Conservation (phyloP, 2,113 vertebrate species). For the Nannospalax galili region DNA sequence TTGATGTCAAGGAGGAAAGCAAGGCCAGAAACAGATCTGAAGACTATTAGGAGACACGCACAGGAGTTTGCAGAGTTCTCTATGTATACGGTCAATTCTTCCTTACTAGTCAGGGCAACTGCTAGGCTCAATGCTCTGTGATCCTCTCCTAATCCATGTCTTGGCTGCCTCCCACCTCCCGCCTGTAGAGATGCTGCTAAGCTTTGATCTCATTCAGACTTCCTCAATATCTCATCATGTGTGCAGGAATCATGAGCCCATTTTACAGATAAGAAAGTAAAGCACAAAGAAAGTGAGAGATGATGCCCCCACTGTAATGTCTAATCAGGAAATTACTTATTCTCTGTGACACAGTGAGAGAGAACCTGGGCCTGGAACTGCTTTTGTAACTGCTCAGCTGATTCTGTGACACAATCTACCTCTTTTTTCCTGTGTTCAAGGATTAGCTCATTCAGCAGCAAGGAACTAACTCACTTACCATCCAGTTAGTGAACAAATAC, state of each 20-base stretch:
- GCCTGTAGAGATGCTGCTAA: neutral
- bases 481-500: neutral
- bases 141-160: neutral
- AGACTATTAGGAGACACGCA: neutral
- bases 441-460: neutral
- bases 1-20: constrained; percentile 46
- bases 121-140: neutral
- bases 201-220: neutral
- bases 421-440: neutral
- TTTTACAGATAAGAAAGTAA: neutral
- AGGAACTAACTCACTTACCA: neutral
- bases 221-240: neutral
- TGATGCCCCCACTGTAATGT: neutral
- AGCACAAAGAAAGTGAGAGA: neutral
- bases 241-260: neutral
- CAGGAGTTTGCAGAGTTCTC: constrained; percentile 45
- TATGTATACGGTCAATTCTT: constrained; percentile 40
- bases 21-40: neutral
- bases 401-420: neutral
- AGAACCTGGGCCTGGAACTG: neutral
- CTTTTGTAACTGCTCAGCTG: neutral
- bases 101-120: neutral
- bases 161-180: neutral
- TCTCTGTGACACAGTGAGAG: neutral
- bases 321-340: neutral